Base-by-base conservation (phyloP, 2,888 invertebrate species). In the Plebejus anna region DNA sequence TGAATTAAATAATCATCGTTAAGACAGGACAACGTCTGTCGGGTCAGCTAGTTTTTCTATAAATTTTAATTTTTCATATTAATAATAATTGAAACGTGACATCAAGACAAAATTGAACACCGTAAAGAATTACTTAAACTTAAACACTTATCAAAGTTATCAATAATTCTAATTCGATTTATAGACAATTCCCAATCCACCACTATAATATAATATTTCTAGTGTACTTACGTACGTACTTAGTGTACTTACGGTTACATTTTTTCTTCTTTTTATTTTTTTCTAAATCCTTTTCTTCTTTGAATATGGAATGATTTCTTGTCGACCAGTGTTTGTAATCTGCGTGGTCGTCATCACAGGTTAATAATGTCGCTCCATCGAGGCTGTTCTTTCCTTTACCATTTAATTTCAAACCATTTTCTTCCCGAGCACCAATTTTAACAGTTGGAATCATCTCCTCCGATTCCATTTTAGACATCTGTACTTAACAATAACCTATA, bases 221-320 rank as follows among this genome's bases (percentile, higher is more conserved):
- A 22, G 22, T 22, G 22, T 22, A 22, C 22, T 22, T 22, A 22
- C 22, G 22, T 22, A 22, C 22, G 22, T 22, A 22, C 22, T 32
- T 59, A n/a, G 2, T 59, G 13, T 32, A 70, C 71, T 42, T 71
- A 71, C 71, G 36, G 13, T 66, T 71, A 42, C 7, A 1, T 42
- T 42, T 71, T 71, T 71, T 71, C 42, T 71, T 71, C 9, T 42
- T 42, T 71, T 42, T 71, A 42, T 42, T 36, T 66, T 66, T 66
- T 32, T 66, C 32, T 36, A 66, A 13, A 5, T 66, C 13, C 66
- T 66, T 66, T 66, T 66, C 42, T n/a, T 71, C 71, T 42, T 71
- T 71, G 42, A 71, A 22, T 42, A 38, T 42, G 7, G n/a, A 71
- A 42, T 71, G 3, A n/a, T 71, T 42, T n/a, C 9, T 71, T 42